A percentile compares a stretch with the other conserved stretches of the same genome.
Evolutionary conservation across 64 coral and sea anemone species (phyloP).

Genomic region (Stylophora pistillata): DNA sequence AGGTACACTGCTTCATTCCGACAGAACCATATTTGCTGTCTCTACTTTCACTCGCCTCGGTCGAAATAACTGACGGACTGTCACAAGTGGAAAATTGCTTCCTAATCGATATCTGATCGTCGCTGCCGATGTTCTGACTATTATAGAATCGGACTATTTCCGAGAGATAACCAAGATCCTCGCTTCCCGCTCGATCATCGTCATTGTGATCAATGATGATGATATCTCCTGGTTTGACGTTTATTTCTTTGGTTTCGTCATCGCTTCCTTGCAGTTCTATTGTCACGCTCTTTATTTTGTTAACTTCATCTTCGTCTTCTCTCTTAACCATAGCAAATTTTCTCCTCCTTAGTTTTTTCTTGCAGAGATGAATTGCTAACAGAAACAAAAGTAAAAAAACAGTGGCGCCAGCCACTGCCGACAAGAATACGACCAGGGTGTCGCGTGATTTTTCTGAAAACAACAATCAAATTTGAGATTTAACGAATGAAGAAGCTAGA

Average conservation of each 20-base stretch:
- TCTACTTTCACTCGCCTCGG: constrained; percentile 55
- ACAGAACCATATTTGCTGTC: constrained; percentile 36
- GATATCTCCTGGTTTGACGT: constrained; percentile 87
- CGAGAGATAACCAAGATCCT: constrained; percentile 87
- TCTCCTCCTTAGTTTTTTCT: constrained; percentile 31
- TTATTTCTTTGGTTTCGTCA: constrained; percentile 77
- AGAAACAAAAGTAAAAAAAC: constrained; percentile 34
- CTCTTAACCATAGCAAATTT: constrained; percentile 10
- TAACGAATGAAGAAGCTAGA: no score
- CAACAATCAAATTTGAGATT: neutral
- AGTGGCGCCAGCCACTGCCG: constrained; percentile 48
- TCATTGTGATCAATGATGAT: constrained; percentile 91
- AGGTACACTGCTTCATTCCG: constrained; percentile 11
- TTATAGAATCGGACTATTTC: constrained; percentile 93
- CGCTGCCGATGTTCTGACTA: constrained; percentile 76
- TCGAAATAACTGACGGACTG: constrained; percentile 76
- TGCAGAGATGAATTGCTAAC: constrained; percentile 19
- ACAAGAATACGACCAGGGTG: constrained; percentile 48
- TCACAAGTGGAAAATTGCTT: constrained; percentile 67
- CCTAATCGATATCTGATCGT: constrained; percentile 68
- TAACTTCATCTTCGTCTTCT: constrained; percentile 24
- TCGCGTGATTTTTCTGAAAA: constrained; percentile 10
- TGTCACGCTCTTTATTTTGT: constrained; percentile 72
- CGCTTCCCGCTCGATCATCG: constrained; percentile 63
- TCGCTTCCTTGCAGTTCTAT: constrained; percentile 77